Percentiles rank a stretch among this genome's conserved stretches.
These are phyloP conservation scores for Sogatella furcifera DNA, from an alignment of 1,140 invertebrate species.

Conservation along the genomic window DNA sequence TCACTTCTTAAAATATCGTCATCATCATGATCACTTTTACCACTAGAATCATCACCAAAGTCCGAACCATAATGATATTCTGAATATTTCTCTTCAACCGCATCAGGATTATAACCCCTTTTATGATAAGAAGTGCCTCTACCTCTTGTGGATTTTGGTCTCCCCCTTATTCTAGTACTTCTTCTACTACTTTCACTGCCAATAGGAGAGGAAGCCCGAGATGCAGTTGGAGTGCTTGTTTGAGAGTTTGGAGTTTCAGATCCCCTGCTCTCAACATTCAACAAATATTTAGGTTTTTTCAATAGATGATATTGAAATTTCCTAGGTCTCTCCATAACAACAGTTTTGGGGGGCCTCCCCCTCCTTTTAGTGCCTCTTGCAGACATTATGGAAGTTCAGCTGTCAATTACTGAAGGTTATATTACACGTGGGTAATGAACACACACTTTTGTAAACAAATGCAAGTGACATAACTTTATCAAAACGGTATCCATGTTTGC, in stretches of 20 bases:
- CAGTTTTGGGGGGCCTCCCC: slow-evolving; percentile 79
- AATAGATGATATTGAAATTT: slow-evolving; percentile 78
- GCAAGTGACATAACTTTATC: slow-evolving; percentile 43
- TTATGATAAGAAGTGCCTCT: slow-evolving; percentile 38
- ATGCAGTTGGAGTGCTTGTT: slow-evolving; percentile 63
- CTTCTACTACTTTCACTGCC: slow-evolving; percentile 56
- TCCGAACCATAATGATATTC: slow-evolving; percentile 86
- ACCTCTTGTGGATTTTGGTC: slow-evolving; percentile 24
- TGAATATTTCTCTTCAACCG: slow-evolving; percentile 64
- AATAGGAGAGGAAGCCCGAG: slow-evolving; percentile 60
- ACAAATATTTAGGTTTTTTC: slow-evolving; percentile 85
- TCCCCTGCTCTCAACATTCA: slow-evolving; percentile 50
- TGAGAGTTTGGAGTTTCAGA: slow-evolving; percentile 48
- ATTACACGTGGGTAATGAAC: slow-evolving; percentile 37
- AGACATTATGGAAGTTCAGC: slow-evolving; percentile 49
- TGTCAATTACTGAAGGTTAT: slow-evolving; percentile 30
- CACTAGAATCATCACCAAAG: slow-evolving; percentile 74
- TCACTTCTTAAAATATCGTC: slow-evolving; percentile 51
- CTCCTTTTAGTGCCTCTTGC: slow-evolving; percentile 73
- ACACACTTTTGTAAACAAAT: slow-evolving; percentile 50
- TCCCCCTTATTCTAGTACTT: slow-evolving; percentile 38
- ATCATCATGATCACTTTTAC: slow-evolving; percentile 64
- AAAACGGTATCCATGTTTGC: slow-evolving; percentile 41
- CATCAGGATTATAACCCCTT: slow-evolving; percentile 58
- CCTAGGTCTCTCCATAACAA: slow-evolving; percentile 66